phyloP scores from a whole-genome alignment of 1,140 invertebrate genomes.

The Cydia splendana region DNA sequence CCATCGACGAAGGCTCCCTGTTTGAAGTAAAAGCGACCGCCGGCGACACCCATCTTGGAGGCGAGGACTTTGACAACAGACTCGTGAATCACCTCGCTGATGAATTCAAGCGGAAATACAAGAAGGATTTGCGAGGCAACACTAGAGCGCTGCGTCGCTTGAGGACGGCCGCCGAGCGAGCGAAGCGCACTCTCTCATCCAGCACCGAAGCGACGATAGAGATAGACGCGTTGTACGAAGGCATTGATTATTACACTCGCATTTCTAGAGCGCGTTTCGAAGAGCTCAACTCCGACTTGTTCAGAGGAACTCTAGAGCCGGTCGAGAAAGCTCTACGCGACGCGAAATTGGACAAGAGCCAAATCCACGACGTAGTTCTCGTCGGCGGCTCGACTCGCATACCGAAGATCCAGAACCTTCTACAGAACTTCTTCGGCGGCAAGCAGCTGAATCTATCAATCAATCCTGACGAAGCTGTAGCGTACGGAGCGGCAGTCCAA shows the following conservation, averaged over 20 bases:
- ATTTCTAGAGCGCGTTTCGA: constrained; percentile 10
- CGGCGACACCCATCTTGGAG: constrained; percentile 5
- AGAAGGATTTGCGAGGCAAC: constrained; percentile 13
- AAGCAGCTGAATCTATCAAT: neutral
- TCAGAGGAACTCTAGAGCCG: constrained; percentile 12
- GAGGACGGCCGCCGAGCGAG: constrained; percentile 8
- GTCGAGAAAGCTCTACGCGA: constrained; percentile 7
- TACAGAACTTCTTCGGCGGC: constrained; percentile 11
- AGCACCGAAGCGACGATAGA: constrained; percentile 8
- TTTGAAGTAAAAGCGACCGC: neutral
- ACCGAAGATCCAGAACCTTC: constrained; percentile 9
- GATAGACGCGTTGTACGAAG: constrained; percentile 8
- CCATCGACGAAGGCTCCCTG: neutral
- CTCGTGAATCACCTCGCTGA: neutral
- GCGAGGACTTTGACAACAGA: constrained; percentile 9
- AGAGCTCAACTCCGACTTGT: constrained; percentile 1
- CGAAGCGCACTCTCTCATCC: neutral
- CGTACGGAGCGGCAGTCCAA: neutral
- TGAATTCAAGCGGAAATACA: neutral
- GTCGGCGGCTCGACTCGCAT: constrained; percentile 10
- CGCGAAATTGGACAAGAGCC: constrained; percentile 7
- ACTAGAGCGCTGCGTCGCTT: neutral
- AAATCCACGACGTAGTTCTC: neutral
- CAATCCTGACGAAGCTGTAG: neutral
- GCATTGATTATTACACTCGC: constrained; percentile 2